These are phyloP conservation scores for Peromyscus aztecus DNA, from an alignment of 2,797 vertebrate genomes.

Conservation along the genomic window DNA sequence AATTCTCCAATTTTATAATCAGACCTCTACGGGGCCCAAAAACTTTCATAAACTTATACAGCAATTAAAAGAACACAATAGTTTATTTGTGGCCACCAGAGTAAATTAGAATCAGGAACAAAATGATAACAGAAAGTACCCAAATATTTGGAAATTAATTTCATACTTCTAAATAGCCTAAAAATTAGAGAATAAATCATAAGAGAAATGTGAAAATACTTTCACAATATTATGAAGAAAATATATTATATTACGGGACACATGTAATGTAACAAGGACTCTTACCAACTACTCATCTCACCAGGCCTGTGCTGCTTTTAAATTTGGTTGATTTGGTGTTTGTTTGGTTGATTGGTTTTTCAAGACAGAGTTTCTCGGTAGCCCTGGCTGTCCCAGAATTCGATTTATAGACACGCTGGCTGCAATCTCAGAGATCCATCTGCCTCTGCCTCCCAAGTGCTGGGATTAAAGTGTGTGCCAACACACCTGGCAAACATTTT, in stretches of 20 bases:
- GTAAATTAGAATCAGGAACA: slow-evolving; percentile 58
- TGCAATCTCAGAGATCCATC: not conserved
- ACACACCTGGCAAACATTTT: not conserved
- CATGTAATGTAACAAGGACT: not conserved
- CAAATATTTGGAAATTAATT: slow-evolving; percentile 61
- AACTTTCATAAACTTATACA: slow-evolving; percentile 22
- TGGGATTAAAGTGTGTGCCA: not conserved
- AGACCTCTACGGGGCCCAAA: not conserved
- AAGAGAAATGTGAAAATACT: slow-evolving; percentile 13
- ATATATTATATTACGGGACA: not conserved
- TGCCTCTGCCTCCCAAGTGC: not conserved
- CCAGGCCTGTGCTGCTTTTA: not conserved
- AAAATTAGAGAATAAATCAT: slow-evolving; percentile 53
- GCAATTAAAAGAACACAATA: slow-evolving; percentile 31
- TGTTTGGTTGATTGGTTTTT: not conserved
- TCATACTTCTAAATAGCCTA: slow-evolving; percentile 42
- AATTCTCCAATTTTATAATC: not conserved
- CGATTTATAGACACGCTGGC: not conserved
- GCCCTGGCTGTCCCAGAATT: not conserved
- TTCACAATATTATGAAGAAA: not conserved
- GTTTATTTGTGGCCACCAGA: not conserved
- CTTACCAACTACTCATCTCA: not conserved
- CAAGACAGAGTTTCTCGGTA: not conserved
- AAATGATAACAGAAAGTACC: slow-evolving; percentile 19
- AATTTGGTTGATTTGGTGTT: not conserved